Percentiles rank a stretch among this genome's conserved stretches.
These are phyloP conservation scores for Sesia bembeciformis DNA, from an alignment of 2,888 invertebrate genomes.

Conservation along the genomic window DNA sequence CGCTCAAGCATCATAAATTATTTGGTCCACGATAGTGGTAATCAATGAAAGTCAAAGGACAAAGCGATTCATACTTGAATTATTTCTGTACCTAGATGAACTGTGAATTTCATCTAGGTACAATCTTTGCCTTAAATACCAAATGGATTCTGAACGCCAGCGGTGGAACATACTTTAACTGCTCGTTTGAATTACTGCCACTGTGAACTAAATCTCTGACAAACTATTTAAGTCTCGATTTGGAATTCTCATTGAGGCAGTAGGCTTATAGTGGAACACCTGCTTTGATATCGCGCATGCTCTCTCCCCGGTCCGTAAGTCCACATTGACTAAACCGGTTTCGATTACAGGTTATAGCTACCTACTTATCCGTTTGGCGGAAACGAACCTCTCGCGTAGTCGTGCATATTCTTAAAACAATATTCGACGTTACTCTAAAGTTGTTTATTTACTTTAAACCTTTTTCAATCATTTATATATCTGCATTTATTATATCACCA, in stretches of 20 bases:
- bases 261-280: constrained; percentile 61
- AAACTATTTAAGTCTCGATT: constrained; percentile 49
- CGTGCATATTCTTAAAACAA: constrained; percentile 29
- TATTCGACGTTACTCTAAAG: neutral
- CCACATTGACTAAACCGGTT: constrained; percentile 70
- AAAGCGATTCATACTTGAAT: no score
- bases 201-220: constrained; percentile 42
- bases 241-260: constrained; percentile 69
- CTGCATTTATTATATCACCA: no score
- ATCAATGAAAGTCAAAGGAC: no score
- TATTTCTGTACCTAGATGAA: no score
- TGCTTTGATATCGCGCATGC: constrained; percentile 70
- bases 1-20: no score
- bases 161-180: neutral
- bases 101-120: no score
- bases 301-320: constrained; percentile 62
- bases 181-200: constrained; percentile 1
- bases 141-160: neutral
- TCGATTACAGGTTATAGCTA: constrained; percentile 69
- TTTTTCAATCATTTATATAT: no score
- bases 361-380: constrained; percentile 69
- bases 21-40: no score
- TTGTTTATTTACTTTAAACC: no score
- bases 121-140: no score
- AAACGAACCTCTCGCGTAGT: constrained; percentile 57